Conservation (phyloP, 2,888 invertebrate species). For the Netelia melanura region DNA sequence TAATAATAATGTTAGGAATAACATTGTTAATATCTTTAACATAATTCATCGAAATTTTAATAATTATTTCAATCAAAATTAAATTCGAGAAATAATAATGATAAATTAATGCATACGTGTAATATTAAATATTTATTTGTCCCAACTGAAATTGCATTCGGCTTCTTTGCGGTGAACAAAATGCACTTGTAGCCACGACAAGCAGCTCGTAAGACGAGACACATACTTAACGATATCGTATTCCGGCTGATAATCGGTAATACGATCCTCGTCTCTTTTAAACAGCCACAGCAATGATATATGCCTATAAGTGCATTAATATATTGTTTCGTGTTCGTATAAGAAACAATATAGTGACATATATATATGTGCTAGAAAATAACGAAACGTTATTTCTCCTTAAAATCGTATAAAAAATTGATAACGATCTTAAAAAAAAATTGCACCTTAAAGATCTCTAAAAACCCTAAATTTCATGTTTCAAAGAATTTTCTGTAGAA, state of each 20-base stretch:
- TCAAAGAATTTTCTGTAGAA: too few relatives aligned
- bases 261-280: conserved; percentile 48
- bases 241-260: conserved; percentile 67
- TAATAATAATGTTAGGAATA: conserved; percentile 2
- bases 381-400: too few relatives aligned
- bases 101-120: neutral
- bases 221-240: conserved; percentile 54
- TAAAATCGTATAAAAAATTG: neutral
- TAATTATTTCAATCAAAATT: neutral
- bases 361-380: too few relatives aligned
- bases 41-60: neutral
- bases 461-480: too few relatives aligned
- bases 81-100: neutral
- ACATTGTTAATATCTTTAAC: neutral
- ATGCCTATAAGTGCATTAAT: too few relatives aligned
- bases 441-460: neutral
- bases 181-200: conserved; percentile 45
- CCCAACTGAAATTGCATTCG: conserved; percentile 32
- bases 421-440: neutral
- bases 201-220: conserved; percentile 64
- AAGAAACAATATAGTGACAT: too few relatives aligned
- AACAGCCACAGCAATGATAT: conserved; percentile 1
- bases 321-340: too few relatives aligned
- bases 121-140: conserved; percentile 38
- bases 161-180: conserved; percentile 33